These are phyloP conservation scores for Pachypanchax playfairii DNA, from an alignment of 2,113 vertebrate genomes.

Conservation along the genomic window DNA sequence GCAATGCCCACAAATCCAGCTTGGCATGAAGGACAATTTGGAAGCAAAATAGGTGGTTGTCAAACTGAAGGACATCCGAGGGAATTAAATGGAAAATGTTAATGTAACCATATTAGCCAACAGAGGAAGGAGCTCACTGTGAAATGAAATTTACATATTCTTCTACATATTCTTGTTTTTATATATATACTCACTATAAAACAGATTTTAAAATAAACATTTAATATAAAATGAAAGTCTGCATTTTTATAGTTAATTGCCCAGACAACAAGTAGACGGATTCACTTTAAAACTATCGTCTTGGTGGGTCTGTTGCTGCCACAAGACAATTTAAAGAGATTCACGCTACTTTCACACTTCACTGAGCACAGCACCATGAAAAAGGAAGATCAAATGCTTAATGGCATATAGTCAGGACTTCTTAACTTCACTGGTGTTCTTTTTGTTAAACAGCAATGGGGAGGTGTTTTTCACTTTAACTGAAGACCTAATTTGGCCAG, in stretches of 20 bases:
- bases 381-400: conserved; percentile 28
- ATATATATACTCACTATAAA: too few species aligned
- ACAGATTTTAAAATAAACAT: too few species aligned
- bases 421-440: conserved; percentile 16
- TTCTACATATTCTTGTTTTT: too few species aligned
- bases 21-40: conserved; percentile 91
- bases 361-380: conserved; percentile 31
- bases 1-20: conserved; percentile 83
- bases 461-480: conserved; percentile 13
- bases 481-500: conserved; percentile 36
- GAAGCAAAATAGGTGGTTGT: conserved; percentile 79
- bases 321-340: conserved; percentile 21
- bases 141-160: conserved; percentile 12
- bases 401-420: conserved; percentile 30
- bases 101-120: conserved; percentile 27
- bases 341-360: conserved; percentile 36
- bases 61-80: conserved; percentile 79
- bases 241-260: not conserved
- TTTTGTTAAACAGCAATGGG: conserved; percentile 1
- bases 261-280: not conserved
- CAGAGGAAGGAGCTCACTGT: conserved; percentile 19
- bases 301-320: not conserved
- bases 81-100: conserved; percentile 49
- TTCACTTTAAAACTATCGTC: not conserved
- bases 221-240: not conserved